These are phyloP conservation scores for Toxostoma redivivum DNA, from an alignment of 2,113 vertebrate species.

Conservation along the genomic window DNA sequence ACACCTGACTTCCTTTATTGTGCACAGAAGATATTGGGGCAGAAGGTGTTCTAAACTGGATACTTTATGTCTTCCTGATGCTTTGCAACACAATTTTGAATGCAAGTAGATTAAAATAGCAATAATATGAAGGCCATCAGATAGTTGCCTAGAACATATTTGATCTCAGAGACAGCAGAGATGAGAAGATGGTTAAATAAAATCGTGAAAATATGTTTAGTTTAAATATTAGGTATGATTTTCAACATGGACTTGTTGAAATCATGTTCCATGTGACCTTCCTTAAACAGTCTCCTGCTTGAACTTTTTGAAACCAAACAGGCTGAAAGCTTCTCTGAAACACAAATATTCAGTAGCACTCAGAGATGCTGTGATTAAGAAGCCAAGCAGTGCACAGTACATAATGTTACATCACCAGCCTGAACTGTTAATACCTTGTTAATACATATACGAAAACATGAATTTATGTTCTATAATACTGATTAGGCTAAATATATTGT, in stretches of 20 bases:
- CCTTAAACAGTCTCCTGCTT: background rate
- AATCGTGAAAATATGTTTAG: background rate
- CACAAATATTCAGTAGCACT: background rate
- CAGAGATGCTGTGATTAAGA: background rate
- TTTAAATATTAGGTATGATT: background rate
- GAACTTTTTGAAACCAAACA: background rate
- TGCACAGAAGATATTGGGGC: background rate
- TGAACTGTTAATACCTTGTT: background rate
- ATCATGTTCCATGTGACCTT: background rate
- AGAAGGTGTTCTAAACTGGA: background rate
- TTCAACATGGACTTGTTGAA: background rate
- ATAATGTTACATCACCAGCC: background rate
- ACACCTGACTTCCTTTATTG: background rate
- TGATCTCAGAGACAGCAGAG: background rate
- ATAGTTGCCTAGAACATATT: background rate
- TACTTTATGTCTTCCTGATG: background rate
- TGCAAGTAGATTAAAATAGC: background rate
- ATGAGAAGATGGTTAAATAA: background rate
- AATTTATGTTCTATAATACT: background rate
- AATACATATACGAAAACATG: background rate
- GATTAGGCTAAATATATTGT: background rate
- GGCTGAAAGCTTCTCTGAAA: background rate
- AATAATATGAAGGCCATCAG: background rate
- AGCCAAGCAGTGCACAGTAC: background rate
- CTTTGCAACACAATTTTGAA: background rate